Percentiles rank a stretch among this genome's conserved stretches.
Evolutionary conservation across 2,113 vertebrate genomes (phyloP).

Genomic region (Malurus melanocephalus): DNA sequence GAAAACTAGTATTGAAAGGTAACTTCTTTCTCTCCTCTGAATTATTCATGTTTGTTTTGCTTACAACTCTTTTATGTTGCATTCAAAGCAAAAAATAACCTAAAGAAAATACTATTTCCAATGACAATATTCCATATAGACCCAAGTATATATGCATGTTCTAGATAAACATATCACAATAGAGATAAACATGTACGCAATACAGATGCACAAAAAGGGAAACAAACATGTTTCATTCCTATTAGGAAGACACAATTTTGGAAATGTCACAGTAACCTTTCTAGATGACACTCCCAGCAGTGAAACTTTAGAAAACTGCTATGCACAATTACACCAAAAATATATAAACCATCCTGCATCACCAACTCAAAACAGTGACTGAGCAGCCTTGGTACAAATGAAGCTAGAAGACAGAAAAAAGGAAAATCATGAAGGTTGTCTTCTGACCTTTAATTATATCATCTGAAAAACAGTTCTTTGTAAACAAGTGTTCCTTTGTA

Average conservation of each 20-base stretch:
- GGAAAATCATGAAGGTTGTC: neutral
- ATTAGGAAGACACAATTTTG: conserved; percentile 56
- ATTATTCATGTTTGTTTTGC: neutral
- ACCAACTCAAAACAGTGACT: conserved; percentile 39
- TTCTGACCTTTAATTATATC: conserved; percentile 7
- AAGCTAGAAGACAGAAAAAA: neutral
- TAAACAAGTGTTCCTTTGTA: neutral
- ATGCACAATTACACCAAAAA: conserved; percentile 45
- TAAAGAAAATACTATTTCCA: neutral
- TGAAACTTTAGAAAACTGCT: conserved; percentile 59
- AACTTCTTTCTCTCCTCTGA: neutral
- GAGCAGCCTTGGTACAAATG: conserved; percentile 4
- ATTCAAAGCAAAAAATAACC: neutral
- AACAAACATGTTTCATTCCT: conserved; percentile 53
- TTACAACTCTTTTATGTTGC: neutral
- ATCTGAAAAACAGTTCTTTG: neutral
- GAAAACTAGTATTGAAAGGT: neutral
- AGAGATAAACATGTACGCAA: neutral
- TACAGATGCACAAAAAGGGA: neutral
- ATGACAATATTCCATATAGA: neutral
- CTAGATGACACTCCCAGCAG: conserved; percentile 48
- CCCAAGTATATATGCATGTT: neutral
- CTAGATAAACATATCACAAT: neutral
- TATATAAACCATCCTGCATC: conserved; percentile 29
- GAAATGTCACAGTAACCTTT: conserved; percentile 76